Percentiles rank a stretch among this genome's conserved stretches.
These are phyloP conservation scores for Aeoliscus strigatus DNA, from an alignment of 2,797 vertebrate genomes.

Conservation along the genomic window DNA sequence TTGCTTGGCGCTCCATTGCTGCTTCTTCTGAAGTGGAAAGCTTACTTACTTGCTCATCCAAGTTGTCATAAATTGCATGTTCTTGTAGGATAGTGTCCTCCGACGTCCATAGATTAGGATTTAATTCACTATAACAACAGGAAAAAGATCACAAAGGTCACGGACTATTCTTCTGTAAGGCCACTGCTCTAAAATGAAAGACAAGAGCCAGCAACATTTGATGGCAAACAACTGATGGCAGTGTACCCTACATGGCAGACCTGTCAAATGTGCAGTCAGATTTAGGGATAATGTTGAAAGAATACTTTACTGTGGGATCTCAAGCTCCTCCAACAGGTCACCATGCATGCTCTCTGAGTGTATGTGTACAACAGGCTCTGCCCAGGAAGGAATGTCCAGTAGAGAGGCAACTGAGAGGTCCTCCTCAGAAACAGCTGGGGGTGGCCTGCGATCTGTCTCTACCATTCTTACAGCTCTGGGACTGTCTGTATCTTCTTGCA, in stretches of 20 bases:
- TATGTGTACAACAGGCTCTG: conserved; percentile 76
- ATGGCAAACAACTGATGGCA: no score
- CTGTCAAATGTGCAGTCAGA: neutral
- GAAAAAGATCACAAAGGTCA: no score
- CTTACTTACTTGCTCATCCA: conserved; percentile 71
- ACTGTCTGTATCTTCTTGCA: conserved; percentile 83
- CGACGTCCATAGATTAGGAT: conserved; percentile 60
- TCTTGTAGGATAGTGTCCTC: conserved; percentile 61
- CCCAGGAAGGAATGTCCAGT: conserved; percentile 83
- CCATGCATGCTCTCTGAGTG: conserved; percentile 80
- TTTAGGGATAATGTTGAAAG: conserved; percentile 12
- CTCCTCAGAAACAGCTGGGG: conserved; percentile 93
- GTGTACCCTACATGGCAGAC: no score
- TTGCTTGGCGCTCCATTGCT: conserved; percentile 29
- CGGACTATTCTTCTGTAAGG: no score
- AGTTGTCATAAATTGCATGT: conserved; percentile 44
- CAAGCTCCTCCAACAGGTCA: conserved; percentile 84
- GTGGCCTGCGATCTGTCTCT: conserved; percentile 76
- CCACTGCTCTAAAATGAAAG: no score
- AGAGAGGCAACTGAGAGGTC: conserved; percentile 89
- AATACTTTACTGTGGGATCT: conserved; percentile 72
- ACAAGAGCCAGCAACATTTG: no score
- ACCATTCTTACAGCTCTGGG: conserved; percentile 72
- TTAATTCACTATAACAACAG: conserved; percentile 66
- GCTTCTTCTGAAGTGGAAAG: conserved; percentile 34